A percentile compares a stretch with the other conserved stretches of the same genome.
Evolutionary conservation across 2,113 vertebrate species (phyloP).

Genomic region (rabbit (Oryctolagus cuniculus)): mOryCun1.1 NC_091440.1:63207501-63208000

Average conservation of each 20-base stretch:
- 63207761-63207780: background rate
- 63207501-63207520: background rate
- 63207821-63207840: background rate
- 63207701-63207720: background rate
- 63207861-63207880: background rate
- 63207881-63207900: background rate
- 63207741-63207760: background rate
- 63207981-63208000: background rate
- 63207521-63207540: background rate
- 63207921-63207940: background rate
- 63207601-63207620: background rate
- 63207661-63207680: background rate
- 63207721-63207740: background rate
- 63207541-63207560: background rate
- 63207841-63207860: background rate
- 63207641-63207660: background rate
- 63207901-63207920: background rate
- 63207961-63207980: background rate
- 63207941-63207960: background rate
- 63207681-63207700: background rate
- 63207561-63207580: background rate
- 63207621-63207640: background rate
- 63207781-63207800: constrained; percentile 4
- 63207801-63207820: background rate
- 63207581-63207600: background rate